Evolutionary conservation across 2,888 invertebrate genomes (phyloP).

Genomic region (Osedax fenrisi): DNA sequence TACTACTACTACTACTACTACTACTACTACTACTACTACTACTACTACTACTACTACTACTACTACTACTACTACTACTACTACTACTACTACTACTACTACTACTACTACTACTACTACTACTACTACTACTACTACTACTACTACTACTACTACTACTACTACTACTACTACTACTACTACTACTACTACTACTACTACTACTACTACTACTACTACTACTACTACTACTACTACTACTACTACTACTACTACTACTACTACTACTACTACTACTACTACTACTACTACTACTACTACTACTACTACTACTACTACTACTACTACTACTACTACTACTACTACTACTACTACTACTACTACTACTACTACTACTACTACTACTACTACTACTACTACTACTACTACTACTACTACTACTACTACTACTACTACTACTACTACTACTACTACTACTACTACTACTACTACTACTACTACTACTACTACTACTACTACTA

Average conservation of each 20-base stretch:
- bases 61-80: neutral
- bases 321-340: conserved; percentile 17
- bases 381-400: conserved; percentile 16
- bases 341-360: conserved; percentile 15
- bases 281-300: conserved; percentile 25
- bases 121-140: conserved; percentile 2
- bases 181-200: conserved; percentile 8
- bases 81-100: neutral
- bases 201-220: conserved; percentile 19
- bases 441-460: conserved; percentile 17
- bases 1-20: conserved; percentile 22
- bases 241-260: conserved; percentile 29
- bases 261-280: conserved; percentile 29
- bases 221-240: conserved; percentile 25
- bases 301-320: conserved; percentile 12
- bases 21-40: conserved; percentile 12
- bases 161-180: conserved; percentile 9
- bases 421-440: conserved; percentile 14
- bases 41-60: neutral
- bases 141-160: conserved; percentile 11
- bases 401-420: conserved; percentile 22
- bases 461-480: conserved; percentile 12
- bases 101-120: conserved; percentile 3
- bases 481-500: conserved; percentile 17
- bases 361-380: conserved; percentile 16